Percentiles rank a stretch among this genome's conserved stretches.
Conservation (phyloP, 2,888 invertebrate genomes). For the Drosophila bunnanda region DNA sequence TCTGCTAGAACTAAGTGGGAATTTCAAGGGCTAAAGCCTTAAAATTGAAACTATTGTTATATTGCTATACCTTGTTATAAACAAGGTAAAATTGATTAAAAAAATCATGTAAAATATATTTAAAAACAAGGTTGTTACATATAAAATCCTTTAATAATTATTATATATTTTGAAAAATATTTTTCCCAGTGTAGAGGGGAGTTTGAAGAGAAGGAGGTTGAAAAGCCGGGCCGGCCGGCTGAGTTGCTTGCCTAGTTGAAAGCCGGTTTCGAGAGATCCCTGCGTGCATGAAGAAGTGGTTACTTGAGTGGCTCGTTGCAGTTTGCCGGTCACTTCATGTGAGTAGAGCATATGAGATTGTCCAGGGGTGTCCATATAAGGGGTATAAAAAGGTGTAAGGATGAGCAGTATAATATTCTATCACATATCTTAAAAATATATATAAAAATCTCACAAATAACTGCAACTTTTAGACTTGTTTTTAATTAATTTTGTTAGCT, state of each 20-base stretch:
- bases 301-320: slow-evolving; percentile 67
- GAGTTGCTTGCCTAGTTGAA: slow-evolving; percentile 42
- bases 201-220: background rate
- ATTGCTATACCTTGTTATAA: no score
- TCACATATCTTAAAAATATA: background rate
- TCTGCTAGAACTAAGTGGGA: background rate
- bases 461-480: background rate
- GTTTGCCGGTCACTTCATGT: slow-evolving; percentile 55
- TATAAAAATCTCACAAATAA: background rate
- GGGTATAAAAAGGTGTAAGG: background rate
- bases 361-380: slow-evolving; percentile 14
- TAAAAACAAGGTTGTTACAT: background rate
- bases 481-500: background rate
- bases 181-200: slow-evolving; percentile 13
- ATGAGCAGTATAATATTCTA: background rate
- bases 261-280: slow-evolving; percentile 68
- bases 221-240: slow-evolving; percentile 34
- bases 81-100: background rate
- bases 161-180: no score
- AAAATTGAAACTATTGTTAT: background rate
- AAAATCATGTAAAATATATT: fast-evolving
- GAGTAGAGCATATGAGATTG: slow-evolving; percentile 19
- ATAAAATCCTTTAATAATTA: background rate
- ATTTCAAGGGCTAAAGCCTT: no score
- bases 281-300: slow-evolving; percentile 46